phyloP scores from a whole-genome alignment of 2,797 vertebrate genomes.

The Picus viridis region DNA sequence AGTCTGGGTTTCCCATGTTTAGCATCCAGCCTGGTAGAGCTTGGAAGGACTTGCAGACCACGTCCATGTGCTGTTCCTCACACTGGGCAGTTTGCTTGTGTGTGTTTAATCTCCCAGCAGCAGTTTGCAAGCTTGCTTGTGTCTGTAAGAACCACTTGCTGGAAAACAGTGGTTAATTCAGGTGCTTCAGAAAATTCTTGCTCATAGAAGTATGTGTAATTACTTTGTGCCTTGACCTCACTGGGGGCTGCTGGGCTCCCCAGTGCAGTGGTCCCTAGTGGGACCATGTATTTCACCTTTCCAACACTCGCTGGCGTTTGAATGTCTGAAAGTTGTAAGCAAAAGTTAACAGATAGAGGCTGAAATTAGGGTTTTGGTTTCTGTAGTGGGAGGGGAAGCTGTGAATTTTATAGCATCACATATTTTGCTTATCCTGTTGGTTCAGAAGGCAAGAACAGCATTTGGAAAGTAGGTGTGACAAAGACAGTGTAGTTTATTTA shows the following conservation, averaged over 20 bases:
- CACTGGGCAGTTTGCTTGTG: not conserved
- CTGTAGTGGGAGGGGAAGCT: not conserved
- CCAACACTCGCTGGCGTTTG: not conserved
- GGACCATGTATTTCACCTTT: not conserved
- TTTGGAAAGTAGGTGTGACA: conserved; percentile 21
- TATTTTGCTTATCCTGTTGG: not conserved
- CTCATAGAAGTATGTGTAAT: not conserved
- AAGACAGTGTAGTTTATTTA: conserved; percentile 22
- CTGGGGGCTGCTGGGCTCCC: not conserved
- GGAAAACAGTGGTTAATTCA: not conserved
- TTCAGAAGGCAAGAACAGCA: not conserved
- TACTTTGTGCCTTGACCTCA: not conserved
- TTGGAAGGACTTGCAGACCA: not conserved
- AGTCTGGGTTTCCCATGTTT: not conserved
- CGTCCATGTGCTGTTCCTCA: not conserved
- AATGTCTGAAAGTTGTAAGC: not conserved
- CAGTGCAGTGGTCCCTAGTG: not conserved
- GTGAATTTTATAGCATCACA: not conserved
- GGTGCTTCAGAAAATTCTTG: not conserved
- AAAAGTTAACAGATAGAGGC: not conserved
- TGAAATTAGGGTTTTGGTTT: not conserved
- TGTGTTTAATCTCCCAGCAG: not conserved
- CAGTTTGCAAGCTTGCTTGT: not conserved
- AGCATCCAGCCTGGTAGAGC: not conserved
- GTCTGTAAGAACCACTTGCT: not conserved